Conservation (phyloP, 2,113 vertebrate species). For the Patagioenas fasciata region DNA sequence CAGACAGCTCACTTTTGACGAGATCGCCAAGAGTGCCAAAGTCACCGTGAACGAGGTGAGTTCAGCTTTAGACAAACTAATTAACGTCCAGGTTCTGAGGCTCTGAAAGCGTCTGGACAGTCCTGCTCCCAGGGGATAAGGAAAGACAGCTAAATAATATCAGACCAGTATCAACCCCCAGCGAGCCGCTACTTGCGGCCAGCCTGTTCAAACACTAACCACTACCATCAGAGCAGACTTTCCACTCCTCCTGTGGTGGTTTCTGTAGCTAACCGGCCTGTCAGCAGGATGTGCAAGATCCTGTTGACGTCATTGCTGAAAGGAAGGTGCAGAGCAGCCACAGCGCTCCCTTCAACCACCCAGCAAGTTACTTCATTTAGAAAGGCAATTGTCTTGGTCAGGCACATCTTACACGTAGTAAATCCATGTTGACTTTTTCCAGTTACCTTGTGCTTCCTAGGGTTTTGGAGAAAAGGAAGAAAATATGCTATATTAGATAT, state of each 20-base stretch:
- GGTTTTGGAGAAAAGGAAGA: not conserved
- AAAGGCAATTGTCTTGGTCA: rapidly evolving
- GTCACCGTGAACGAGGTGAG: slow-evolving; percentile 91
- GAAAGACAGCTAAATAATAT: not conserved
- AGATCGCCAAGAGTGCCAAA: slow-evolving; percentile 92
- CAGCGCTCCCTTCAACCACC: not conserved
- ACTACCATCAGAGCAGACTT: rapidly evolving
- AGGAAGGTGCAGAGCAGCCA: not conserved
- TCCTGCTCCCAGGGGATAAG: not conserved
- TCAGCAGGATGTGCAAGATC: not conserved
- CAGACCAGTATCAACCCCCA: rapidly evolving
- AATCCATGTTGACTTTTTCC: not conserved
- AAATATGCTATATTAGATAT: no score
- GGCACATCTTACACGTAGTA: not conserved
- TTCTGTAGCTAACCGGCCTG: not conserved
- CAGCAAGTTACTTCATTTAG: no score
- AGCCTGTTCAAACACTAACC: not conserved
- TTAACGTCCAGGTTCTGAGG: rapidly evolving
- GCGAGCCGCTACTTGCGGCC: rapidly evolving
- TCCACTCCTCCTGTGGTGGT: not conserved
- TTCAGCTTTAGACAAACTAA: not conserved
- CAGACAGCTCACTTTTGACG: slow-evolving; percentile 94
- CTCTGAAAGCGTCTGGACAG: not conserved
- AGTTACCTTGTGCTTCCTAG: not conserved
- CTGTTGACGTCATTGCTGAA: not conserved